Evolutionary conservation across 2,888 invertebrate genomes (phyloP).

Genomic region (Ypsolopha sequella): DNA sequence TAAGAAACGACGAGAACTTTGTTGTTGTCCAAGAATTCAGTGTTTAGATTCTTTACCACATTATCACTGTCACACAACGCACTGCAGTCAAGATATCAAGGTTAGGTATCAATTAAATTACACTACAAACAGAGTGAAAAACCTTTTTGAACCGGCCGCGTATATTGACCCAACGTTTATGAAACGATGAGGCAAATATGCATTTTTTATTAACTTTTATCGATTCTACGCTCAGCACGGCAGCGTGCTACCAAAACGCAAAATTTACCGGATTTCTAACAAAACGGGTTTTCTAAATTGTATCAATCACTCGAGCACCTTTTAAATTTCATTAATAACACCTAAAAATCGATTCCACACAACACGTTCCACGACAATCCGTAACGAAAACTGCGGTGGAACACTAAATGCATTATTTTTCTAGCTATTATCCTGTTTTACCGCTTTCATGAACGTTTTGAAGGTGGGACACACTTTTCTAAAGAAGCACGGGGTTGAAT

Average conservation of each 20-base stretch:
- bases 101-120: no score
- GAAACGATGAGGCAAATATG: constrained; percentile 54
- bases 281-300: constrained; percentile 10
- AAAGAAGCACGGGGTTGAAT: constrained; percentile 18
- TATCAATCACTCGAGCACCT: constrained; percentile 56
- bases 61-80: constrained; percentile 26
- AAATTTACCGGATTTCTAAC: background rate
- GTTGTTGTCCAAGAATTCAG: background rate
- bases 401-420: constrained; percentile 61
- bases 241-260: constrained; percentile 4
- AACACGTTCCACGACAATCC: constrained; percentile 59
- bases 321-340: constrained; percentile 68
- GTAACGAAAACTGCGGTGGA: constrained; percentile 55
- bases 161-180: constrained; percentile 46
- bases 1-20: constrained; percentile 4
- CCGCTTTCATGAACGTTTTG: no score
- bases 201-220: constrained; percentile 66
- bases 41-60: constrained; percentile 14
- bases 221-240: constrained; percentile 41
- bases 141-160: background rate
- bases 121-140: no score
- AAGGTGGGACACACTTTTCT: constrained; percentile 15
- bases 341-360: constrained; percentile 66
- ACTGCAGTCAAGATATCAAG: constrained; percentile 18
- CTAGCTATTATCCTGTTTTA: constrained; percentile 24